Base-by-base conservation (phyloP, 2,797 vertebrate species). In the Gymnothorax javanicus region DNA sequence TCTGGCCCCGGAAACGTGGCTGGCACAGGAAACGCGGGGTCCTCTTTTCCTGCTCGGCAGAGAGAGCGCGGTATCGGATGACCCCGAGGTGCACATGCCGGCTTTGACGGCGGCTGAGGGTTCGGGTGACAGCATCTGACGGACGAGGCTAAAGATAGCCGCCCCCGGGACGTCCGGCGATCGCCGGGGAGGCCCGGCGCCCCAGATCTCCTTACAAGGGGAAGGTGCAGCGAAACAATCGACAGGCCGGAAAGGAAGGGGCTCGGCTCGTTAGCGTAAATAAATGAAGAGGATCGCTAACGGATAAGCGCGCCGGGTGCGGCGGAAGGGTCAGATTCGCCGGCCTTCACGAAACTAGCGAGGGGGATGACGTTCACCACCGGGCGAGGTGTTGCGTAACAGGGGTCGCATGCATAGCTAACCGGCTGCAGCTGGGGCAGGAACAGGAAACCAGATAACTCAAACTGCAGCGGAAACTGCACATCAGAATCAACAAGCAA, bases 181-280 rank as follows among this genome's bases (percentile, higher is more conserved):
- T 83, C 57, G 33, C 58, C 27, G 54, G 57, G 58, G 27, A 33
- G 3, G 57, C 15, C 25, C 13, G 17, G 56, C 58, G 58, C 27
- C n/a, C 7, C 57, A 56, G 82, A 60, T 83, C 59, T 60, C 82
- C 82, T 83, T 83, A 59, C 82, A 83, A 54, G 69, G 82, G 43
- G 33, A 43, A 8, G 75, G 17, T 20, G 50, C 75, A 15, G 6
- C 43, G 75, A 27, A 15, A 73, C 69, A 73, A 73, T 73, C 27
- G 69, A 13, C 11, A 43, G 25, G 69, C 69, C 69, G n/a, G 69
- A 71, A 9, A 4, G 69, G n/a, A 25, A 71, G 23, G 7, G 69
- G 62, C 62, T 23, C 62, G 62, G 20, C 23, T n/a, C 33, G 20
- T n/a, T n/a, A 23, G 62, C 62, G 62, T n/a, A 12, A n/a, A 5